Evolutionary conservation across 2,113 vertebrate genomes (phyloP).

Genomic region (Ellobius talpinus): DNA sequence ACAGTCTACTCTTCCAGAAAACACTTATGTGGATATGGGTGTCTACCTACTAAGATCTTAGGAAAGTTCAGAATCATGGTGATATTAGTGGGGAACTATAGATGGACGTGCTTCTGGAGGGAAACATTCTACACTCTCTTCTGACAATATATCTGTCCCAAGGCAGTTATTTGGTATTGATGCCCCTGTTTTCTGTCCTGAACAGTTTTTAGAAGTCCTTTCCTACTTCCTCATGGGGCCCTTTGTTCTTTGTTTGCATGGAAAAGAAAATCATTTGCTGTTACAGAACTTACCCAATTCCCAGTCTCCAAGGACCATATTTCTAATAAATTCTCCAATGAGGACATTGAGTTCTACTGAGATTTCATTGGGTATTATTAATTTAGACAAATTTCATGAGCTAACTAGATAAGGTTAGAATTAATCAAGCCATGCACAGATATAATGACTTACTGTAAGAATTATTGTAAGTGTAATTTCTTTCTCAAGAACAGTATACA

Average conservation of each 20-base stretch:
- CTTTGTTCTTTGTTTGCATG: slow-evolving; percentile 36
- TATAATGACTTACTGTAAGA: neutral
- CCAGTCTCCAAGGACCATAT: slow-evolving; percentile 24
- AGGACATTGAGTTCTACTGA: neutral
- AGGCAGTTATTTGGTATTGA: neutral
- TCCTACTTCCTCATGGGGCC: neutral
- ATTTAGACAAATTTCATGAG: neutral
- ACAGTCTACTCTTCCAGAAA: neutral
- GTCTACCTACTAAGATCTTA: neutral
- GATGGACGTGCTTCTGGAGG: neutral
- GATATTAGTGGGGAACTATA: neutral
- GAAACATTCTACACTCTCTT: neutral
- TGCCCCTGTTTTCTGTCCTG: neutral
- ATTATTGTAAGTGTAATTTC: neutral
- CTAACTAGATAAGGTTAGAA: neutral
- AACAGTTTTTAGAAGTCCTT: neutral
- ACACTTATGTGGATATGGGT: neutral
- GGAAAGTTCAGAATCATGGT: neutral
- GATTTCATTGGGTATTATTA: slow-evolving; percentile 13
- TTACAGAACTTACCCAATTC: slow-evolving; percentile 48
- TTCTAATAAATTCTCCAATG: slow-evolving; percentile 65
- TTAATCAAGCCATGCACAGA: neutral
- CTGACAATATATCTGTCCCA: neutral
- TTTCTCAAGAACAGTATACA: neutral
- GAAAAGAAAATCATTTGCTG: neutral